Percentiles rank a stretch among this genome's conserved stretches.
phyloP scores from a whole-genome alignment of 2,888 invertebrate genomes.

The Nebria salina region DNA sequence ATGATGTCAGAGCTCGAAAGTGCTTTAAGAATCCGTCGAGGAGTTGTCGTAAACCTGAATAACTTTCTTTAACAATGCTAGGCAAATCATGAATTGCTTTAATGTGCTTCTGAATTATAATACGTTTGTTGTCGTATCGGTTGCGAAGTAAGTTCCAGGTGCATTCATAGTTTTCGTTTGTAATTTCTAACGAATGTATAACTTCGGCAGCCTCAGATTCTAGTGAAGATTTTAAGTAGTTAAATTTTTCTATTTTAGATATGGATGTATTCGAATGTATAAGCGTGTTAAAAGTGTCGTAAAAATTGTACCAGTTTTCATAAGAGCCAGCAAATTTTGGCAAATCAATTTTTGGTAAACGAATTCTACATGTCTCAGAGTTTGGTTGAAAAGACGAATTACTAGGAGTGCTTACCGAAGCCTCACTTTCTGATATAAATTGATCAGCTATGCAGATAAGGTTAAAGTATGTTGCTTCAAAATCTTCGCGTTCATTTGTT shows the following conservation, averaged over 20 bases:
- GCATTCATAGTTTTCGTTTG: no score
- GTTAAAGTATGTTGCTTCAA: slow-evolving; percentile 10
- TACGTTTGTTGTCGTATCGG: no score
- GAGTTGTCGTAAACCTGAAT: not conserved
- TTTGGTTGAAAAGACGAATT: not conserved
- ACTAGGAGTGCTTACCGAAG: not conserved
- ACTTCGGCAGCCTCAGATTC: slow-evolving; percentile 47
- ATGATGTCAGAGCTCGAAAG: slow-evolving; percentile 48
- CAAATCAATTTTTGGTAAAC: slow-evolving; percentile 39
- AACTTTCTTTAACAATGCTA: slow-evolving; percentile 41
- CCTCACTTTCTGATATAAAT: not conserved
- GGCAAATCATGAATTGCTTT: slow-evolving; percentile 49
- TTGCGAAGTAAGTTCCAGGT: no score
- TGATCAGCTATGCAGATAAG: slow-evolving; percentile 5
- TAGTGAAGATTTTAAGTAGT: slow-evolving; percentile 47
- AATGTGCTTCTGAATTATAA: slow-evolving; percentile 48
- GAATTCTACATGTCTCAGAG: not conserved
- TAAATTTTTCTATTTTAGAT: slow-evolving; percentile 45
- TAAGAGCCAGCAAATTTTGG: slow-evolving; percentile 44
- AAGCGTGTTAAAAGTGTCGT: slow-evolving; percentile 42
- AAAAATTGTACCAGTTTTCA: slow-evolving; percentile 43
- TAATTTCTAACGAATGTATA: slow-evolving; percentile 38
- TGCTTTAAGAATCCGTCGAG: slow-evolving; percentile 49
- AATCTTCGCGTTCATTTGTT: slow-evolving; percentile 4
- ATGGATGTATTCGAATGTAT: slow-evolving; percentile 41